Evolutionary conservation across 2,113 vertebrate genomes (phyloP), one percentile per base, ranked within the genome.

Genomic region (Protobothrops flavoviridis): DNA sequence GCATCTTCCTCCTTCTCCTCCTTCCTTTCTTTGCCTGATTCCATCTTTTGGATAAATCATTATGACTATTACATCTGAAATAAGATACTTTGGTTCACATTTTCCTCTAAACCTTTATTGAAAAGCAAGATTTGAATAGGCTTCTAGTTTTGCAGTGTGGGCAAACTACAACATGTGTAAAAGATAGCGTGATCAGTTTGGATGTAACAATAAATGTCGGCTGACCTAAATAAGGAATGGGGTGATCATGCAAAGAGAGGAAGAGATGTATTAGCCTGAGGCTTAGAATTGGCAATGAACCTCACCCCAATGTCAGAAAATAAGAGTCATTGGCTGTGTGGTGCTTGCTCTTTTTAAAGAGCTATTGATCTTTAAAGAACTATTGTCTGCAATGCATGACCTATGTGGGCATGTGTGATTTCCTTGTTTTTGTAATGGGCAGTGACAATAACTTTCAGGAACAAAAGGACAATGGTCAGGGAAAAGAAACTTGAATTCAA

Each of bases 341-440:
- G 86, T 8, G 86, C 17, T 61, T 61, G 91, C 9, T 45, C 5
- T 59, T 48, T 69, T 50, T 5, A 20, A 20, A 2, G 21, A 0
- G 57, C 91, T n/a, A 13, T 11, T 43, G 56, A 0, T 0, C 26
- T 17, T 91, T 81, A 43, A 5, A 55, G 4, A 3, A n/a, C 48
- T 0, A 1, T 0, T 52, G 48, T 0, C 12, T 0, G 57, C 29
- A 0, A 57, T 87, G 0, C 8, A 26, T 52, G 39, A 26, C 87
- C 45, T 64, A 89, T 11, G 74, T 81, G 33, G 33, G 74, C 39
- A 11, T 9, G 6, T 64, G n/a, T 48, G 39, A 50, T 39, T 26
- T 87, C 33, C 56, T 74, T 88, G 33, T 6, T 33, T 11, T 64
- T 48, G 0, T 29, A 2, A 21, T 81, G 74, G 33, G 33, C 74